Evolutionary conservation across 64 coral and sea anemone genomes (phyloP), one percentile per base, ranked within the genome.

Genomic region (Pocillopora damicornis): DNA sequence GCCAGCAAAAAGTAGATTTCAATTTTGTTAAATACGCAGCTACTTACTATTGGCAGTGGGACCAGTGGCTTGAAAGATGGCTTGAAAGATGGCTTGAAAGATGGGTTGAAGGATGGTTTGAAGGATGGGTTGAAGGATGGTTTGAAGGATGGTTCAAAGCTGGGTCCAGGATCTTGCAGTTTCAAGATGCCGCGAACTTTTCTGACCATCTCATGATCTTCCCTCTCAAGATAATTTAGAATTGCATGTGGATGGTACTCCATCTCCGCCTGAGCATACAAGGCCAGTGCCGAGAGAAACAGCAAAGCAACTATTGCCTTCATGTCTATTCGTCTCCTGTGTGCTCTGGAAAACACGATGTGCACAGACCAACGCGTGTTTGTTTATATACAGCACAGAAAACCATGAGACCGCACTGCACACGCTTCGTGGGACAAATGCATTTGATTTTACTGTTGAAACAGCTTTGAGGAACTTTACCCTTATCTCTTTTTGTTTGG

Each of bases 171-270:
- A 3, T 13, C 58, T 13, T 45, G 22, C 20, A 71, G 9, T n/a
- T 85, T 85, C 18, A 72, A 10, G 20, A 85, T 71, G 15, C 38
- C 56, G 38, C 81, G 81, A 72, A 85, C 81, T 8, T 85, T 66
- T 37, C 67, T 58, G 11, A 65, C 81, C 81, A 85, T 85, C 15
- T 85, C 36, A 14, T 15, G 34, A 73, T 85, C 81, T 85, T 85
- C 81, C 64, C 22, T 26, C 81, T 85, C 81, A 38, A 85, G 63
- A 15, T 85, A 85, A 66, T 85, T 63, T 11, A 85, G 22, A 2
- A 85, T 45, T 0, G 81, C 81, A 58, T 85, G 81, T 3, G 81
- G 81, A 72, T 85, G 81, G 25, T 72, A 73, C 15, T 85, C 37
- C 64, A 73, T 73, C 37, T 85, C 81, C 22, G 65, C 81, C 8